Evolutionary conservation across 2,888 invertebrate genomes (phyloP), one percentile per base, ranked within the genome.

Genomic region (Allophyes oxyacanthae): DNA sequence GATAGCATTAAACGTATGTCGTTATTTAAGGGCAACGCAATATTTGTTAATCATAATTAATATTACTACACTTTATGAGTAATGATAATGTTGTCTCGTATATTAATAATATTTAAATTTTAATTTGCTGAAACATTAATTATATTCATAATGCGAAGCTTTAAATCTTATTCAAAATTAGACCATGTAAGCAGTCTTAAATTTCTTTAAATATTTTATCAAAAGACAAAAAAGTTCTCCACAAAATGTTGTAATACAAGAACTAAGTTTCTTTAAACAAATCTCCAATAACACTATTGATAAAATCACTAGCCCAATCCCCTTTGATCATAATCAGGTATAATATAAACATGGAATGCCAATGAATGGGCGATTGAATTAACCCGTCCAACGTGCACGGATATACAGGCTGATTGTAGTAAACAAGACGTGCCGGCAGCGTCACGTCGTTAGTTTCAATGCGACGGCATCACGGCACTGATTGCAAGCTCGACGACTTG

Each of bases 381-480:
- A 71, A 50, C 48, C 44, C 37, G 44, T 38, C 42, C 34, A 50
- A 26, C 13, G 54, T 40, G 1, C 7, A 8, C 42, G 51, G 11
- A 41, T 37, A 44, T 40, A 41, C 54, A 15, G 30, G 11, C 40
- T 68, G 67, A 68, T 68, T 68, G 62, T 66, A 71, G 66, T 68
- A 41, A 68, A 68, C 72, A 66, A 55, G 72, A 52, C 43, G 41
- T 20, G 55, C 20, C 28, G 53, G 11, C 34, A 10, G 43, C 55
- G 40, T 56, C 44, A 64, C 71, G 52, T 66, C 58, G 66, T 66
- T 66, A 64, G 66, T 52, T 38, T 52, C 64, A 64, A 52, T 66
- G 58, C 64, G 41, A 33, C 32, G 65, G 49, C 59, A 38, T 59
- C 70, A 33, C 32, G 65, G 49, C 59, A 38, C 65, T 66, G 66